Evolutionary conservation across 1,140 invertebrate species (phyloP).

Genomic region (Atta cephalotes): DNA sequence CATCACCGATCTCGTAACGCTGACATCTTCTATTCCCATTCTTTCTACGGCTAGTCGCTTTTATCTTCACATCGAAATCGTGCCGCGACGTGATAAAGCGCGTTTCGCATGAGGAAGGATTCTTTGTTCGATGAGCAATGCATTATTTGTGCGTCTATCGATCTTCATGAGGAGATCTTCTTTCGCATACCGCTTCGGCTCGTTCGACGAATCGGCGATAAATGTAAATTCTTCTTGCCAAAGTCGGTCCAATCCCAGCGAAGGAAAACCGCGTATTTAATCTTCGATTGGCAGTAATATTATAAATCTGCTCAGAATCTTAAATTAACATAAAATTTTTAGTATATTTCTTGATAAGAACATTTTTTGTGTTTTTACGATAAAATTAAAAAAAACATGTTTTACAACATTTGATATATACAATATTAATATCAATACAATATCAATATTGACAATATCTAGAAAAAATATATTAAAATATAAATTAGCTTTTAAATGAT

Average conservation of each 20-base stretch:
- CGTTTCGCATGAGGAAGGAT: slow-evolving; percentile 62
- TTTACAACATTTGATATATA: neutral
- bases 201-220: slow-evolving; percentile 57
- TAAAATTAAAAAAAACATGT: neutral
- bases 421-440: neutral
- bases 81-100: slow-evolving; percentile 66
- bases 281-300: neutral
- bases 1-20: slow-evolving; percentile 34
- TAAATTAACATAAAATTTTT: slow-evolving; percentile 32
- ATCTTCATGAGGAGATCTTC: slow-evolving; percentile 52
- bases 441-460: neutral
- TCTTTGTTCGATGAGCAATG: slow-evolving; percentile 64
- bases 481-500: neutral
- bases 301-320: slow-evolving; percentile 19
- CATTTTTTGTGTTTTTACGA: neutral
- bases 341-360: neutral
- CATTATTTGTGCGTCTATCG: slow-evolving; percentile 61
- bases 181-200: neutral
- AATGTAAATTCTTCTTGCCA: slow-evolving; percentile 62
- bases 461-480: neutral
- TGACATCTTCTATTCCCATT: slow-evolving; percentile 44
- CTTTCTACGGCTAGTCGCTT: slow-evolving; percentile 42
- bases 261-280: slow-evolving; percentile 27
- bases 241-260: slow-evolving; percentile 29
- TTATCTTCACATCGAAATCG: slow-evolving; percentile 63